Conservation (phyloP, 2,888 invertebrate genomes). For the Eustalomyia histrio region DNA sequence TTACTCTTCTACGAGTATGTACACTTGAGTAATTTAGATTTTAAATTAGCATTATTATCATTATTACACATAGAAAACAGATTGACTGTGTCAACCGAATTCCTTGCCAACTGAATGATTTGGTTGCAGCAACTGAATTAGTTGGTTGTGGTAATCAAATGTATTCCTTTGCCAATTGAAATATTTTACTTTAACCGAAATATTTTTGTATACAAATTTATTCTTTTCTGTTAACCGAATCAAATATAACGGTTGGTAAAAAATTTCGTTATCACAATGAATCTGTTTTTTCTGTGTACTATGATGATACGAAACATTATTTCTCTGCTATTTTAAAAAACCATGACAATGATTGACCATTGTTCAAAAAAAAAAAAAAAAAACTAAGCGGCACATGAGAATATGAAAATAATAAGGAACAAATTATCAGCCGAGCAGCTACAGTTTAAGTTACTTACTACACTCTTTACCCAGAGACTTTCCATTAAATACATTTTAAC, state of each 20-base stretch:
- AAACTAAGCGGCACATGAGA: conserved; percentile 1
- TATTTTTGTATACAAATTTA: too few relatives aligned
- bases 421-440: background rate
- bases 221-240: too few relatives aligned
- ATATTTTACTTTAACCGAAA: too few relatives aligned
- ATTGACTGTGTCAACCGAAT: too few relatives aligned
- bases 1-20: background rate
- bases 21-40: background rate
- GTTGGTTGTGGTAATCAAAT: too few relatives aligned
- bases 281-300: too few relatives aligned
- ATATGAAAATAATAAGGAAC: background rate
- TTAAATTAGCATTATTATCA: background rate
- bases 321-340: background rate
- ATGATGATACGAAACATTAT: conserved; percentile 4
- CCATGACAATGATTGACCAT: conserved; percentile 6
- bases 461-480: conserved; percentile 9
- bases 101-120: too few relatives aligned
- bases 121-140: too few relatives aligned
- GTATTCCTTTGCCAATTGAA: too few relatives aligned
- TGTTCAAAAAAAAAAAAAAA: background rate
- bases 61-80: too few relatives aligned
- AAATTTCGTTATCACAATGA: too few relatives aligned
- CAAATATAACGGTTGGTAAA: too few relatives aligned
- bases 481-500: conserved; percentile 41
- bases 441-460: background rate